These are phyloP conservation scores for Cheilosia impressa DNA, from an alignment of 2,888 invertebrate species.

Conservation along the genomic window DNA sequence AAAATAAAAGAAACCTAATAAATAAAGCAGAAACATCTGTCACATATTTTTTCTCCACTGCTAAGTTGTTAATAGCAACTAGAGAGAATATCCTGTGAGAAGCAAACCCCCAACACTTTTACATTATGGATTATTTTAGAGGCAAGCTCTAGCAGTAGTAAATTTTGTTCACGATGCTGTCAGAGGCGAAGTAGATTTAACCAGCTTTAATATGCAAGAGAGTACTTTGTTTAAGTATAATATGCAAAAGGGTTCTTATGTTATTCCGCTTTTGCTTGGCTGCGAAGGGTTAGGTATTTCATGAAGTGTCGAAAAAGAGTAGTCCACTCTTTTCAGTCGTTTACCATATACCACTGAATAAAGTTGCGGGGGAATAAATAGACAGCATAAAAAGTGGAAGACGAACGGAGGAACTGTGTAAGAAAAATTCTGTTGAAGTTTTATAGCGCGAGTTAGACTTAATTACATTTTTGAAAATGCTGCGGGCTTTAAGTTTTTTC, in stretches of 20 bases:
- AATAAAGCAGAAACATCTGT: too few relatives aligned
- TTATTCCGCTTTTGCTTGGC: constrained; percentile 8
- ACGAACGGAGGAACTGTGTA: background rate
- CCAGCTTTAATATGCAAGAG: constrained; percentile 7
- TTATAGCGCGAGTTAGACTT: too few relatives aligned
- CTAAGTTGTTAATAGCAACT: too few relatives aligned
- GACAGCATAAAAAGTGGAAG: background rate
- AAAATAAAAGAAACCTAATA: too few relatives aligned
- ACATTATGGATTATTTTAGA: constrained; percentile 34
- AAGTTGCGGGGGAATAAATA: constrained; percentile 1
- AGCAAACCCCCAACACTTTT: constrained; percentile 1
- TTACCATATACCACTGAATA: constrained; percentile 7
- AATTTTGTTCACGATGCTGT: background rate
- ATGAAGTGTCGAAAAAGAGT: constrained; percentile 24
- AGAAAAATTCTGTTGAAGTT: too few relatives aligned
- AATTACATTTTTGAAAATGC: too few relatives aligned
- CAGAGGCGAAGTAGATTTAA: constrained; percentile 13
- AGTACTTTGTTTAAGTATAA: constrained; percentile 28
- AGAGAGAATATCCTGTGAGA: too few relatives aligned
- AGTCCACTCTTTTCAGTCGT: constrained; percentile 18
- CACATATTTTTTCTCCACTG: background rate
- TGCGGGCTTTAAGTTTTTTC: too few relatives aligned
- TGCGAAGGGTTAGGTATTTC: constrained; percentile 4
- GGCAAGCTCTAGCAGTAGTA: background rate
- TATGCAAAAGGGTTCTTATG: constrained; percentile 34